Evolutionary conservation across 2,113 vertebrate genomes (phyloP), one percentile per base, ranked within the genome.

Genomic region (Hippolais icterina): DNA sequence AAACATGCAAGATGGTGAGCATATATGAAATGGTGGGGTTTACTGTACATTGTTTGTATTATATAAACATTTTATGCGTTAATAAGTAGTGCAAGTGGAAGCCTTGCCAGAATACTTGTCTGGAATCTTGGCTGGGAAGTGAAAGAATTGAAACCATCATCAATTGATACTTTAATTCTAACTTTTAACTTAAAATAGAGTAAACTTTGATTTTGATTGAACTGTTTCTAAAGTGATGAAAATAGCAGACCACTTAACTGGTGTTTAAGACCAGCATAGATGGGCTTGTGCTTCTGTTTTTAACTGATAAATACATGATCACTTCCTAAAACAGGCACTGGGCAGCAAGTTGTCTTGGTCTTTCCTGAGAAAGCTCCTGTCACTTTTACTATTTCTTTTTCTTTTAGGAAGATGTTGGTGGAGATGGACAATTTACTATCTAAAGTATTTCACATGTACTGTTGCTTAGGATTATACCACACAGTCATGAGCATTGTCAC

Each of bases 1-100:
- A 59, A 99, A 99, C 97, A 99, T 98, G 69, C 98, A 98, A 89
- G 98, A 99, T 9, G 98, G 99, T 99, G 87, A 98, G 99, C 76
- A 27, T 85, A 53, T 83, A 90, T 70, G 57, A 85, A 89, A 76
- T 33, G 57, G 59, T 70, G 90, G 29, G 50, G 15, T 8, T 87
- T 72, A 60, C 31, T 52, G 61, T 77, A 92, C 50, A 64, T 7
- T 31, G 49, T 68, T 91, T 57, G 72, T 39, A 46, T 93, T 95
- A 75, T 28, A 42, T 93, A 72, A 77, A 84, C 75, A 6, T 10
- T 50, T 61, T 54, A 64, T 66, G 61, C 56, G 44, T 76, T 83
- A 74, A 20, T 82, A 80, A 90, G 68, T 49, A 80, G 31, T 41
- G 52, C n/a, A 71, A 46, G 47, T 86, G 46, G 52, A 88, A 94